A percentile compares a stretch with the other conserved stretches of the same genome.
Evolutionary conservation across 2,113 vertebrate species (phyloP).

Genomic region (Aplodontia rufa): DNA sequence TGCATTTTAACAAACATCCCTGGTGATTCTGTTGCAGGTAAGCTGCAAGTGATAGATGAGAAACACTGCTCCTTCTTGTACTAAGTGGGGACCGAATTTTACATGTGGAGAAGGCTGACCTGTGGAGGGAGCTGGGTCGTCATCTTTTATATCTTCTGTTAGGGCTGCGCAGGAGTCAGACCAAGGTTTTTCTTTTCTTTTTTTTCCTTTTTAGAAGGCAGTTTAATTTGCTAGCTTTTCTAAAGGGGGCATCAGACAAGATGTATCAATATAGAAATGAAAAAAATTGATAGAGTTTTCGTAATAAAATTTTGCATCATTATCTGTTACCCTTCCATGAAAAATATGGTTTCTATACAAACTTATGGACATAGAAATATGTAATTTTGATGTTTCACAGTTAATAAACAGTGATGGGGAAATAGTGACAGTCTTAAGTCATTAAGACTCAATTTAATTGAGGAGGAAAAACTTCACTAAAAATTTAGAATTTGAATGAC

Average conservation of each 20-base stretch:
- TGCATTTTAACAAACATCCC: slow-evolving; percentile 5
- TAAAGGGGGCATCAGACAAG: background rate
- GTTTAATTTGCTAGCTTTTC: background rate
- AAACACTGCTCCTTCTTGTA: background rate
- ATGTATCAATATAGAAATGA: background rate
- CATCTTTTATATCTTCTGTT: background rate
- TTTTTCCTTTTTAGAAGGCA: background rate
- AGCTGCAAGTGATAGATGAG: background rate
- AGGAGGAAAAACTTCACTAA: slow-evolving; percentile 14
- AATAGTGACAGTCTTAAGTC: background rate
- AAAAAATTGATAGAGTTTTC: background rate
- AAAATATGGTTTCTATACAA: background rate
- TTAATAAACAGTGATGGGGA: background rate
- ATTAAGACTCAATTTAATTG: background rate
- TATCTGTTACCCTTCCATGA: background rate
- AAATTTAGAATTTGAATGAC: background rate
- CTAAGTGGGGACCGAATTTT: too few relatives aligned
- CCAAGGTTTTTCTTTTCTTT: too few relatives aligned
- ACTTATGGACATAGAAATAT: background rate
- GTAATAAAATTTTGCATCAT: background rate
- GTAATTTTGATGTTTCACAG: background rate
- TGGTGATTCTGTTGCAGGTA: background rate
- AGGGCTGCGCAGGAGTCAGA: slow-evolving; percentile 22
- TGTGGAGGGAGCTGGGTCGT: background rate
- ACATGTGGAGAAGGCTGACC: background rate